phyloP scores from a whole-genome alignment of 2,113 vertebrate genomes.

The Calidris pygmaea region DNA sequence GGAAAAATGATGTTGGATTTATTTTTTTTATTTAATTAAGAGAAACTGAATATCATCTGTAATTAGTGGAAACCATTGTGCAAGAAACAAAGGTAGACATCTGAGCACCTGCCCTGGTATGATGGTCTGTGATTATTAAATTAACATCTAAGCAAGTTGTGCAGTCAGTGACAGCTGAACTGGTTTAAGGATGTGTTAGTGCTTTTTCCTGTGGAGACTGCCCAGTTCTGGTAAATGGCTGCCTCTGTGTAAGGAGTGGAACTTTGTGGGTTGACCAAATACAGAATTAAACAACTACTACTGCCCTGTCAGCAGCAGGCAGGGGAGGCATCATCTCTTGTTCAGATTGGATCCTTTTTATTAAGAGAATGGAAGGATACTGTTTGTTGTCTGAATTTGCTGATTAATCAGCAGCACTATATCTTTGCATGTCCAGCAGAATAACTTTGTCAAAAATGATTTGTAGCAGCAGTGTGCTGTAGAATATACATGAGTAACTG shows the following conservation, averaged over 20 bases:
- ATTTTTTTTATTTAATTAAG: background rate
- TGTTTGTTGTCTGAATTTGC: background rate
- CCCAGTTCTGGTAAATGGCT: background rate
- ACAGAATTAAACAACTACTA: fast-evolving
- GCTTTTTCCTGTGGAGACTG: background rate
- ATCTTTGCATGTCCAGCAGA: background rate
- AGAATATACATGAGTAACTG: fast-evolving
- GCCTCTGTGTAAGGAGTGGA: background rate
- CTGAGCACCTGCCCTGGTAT: background rate
- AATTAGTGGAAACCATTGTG: background rate
- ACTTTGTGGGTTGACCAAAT: background rate
- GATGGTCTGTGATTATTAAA: background rate
- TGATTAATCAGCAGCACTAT: fast-evolving
- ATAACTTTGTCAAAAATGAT: too few relatives aligned
- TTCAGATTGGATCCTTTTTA: background rate
- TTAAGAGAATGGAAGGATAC: background rate
- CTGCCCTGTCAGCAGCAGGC: background rate
- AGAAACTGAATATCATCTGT: background rate
- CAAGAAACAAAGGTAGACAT: background rate
- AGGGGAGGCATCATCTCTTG: background rate
- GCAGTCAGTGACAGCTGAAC: background rate
- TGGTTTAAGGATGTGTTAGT: background rate
- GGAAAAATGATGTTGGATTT: background rate
- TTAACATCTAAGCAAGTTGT: background rate
- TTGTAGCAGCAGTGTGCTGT: background rate